Base-by-base conservation (phyloP, 2,888 invertebrate genomes). In the Leptogaster cylindrica region DNA sequence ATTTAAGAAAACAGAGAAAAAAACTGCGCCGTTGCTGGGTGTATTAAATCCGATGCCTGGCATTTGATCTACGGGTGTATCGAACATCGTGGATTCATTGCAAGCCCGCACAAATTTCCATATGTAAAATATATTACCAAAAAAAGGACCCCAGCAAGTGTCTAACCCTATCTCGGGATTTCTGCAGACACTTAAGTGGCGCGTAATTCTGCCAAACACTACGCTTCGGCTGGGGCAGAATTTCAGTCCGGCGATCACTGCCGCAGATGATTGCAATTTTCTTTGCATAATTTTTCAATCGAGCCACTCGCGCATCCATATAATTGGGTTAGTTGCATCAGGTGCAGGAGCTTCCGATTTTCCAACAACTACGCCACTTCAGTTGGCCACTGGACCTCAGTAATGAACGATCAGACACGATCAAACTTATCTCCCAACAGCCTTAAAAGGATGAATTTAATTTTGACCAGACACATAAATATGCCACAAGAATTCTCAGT, bases 241-340 rank as follows among this genome's bases (percentile, higher is more conserved):
- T 25, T 12, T 12, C 27, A 28, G 7, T 31, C 31, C 31, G n/a
- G 36, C 18, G 36, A 55, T 23, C 52, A 27, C n/a, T 39, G 33
- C 18, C 33, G n/a, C 55, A 18, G 36, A 18, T 55, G 36, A 18
- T 55, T 23, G 23, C 39, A 55, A 55, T 55, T 55, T 39, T 20
- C 55, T 55, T 55, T 55, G 55, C 55, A 55, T 55, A 55, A 55
- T 55, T 55, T 55, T 55, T 36, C 55, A 55, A 55, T 55, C 55
- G 12, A 39, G 36, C 20, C 36, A 50, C 36, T 55, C 39, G 36
- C 20, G 39, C 36, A 36, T 55, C 36, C 36, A 23, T 23, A 25
- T 55, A 55, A 55, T 55, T 55, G 55, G 55, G 55, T 55, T 33
- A 55, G 39, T 20, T 36, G 14, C 39, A 16, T 55, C 55, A 36